Base-by-base conservation (phyloP, 2,113 vertebrate species). In the Cyprinus carpio region DNA sequence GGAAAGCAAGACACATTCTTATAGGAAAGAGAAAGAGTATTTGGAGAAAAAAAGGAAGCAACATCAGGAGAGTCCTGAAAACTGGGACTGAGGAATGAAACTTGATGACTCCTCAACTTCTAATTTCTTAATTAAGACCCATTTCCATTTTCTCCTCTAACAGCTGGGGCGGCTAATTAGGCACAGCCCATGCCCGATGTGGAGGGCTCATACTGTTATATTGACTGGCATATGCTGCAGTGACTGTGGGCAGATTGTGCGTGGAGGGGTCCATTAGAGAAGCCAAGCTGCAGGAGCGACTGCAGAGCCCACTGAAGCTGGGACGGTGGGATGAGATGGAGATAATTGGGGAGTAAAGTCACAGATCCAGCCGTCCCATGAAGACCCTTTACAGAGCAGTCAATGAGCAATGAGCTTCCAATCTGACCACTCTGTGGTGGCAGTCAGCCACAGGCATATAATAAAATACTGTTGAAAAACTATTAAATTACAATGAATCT, bases 191-290 rank as follows among this genome's bases (percentile, higher is more conserved):
- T 37, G 60, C 43, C 58, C 77, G 74, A 84, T 89, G 84, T 84
- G 78, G 78, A 87, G 71, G 85, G 81, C 84, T 74, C 85, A 85
- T 78, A 83, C 86, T 91, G 84, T 86, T 75, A 72, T 64, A 88
- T 87, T 89, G 91, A 93, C 90, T 90, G 89, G 87, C 91, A 91
- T 92, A 86, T 90, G 92, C 92, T 91, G 86, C 78, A 88, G 92
- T 90, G 90, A 92, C 92, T 91, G 54, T 18, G 9, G 72, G 9
- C 84, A 82, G 84, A 85, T 88, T 78, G 88, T 86, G 90, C 88
- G 81, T 86, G 69, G 82, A 71, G 85, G 82, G 80, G 76, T 81
- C 78, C 81, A 46, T 71, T 49, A 34, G 46, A 58, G 60, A 58
- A 31, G 86, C 86, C 62, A 56, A 20, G 58, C 87, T 74, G 86